A percentile compares a stretch with the other conserved stretches of the same genome.
These are phyloP conservation scores for Panurus biarmicus DNA, from an alignment of 2,113 vertebrate species.

Conservation along the genomic window DNA sequence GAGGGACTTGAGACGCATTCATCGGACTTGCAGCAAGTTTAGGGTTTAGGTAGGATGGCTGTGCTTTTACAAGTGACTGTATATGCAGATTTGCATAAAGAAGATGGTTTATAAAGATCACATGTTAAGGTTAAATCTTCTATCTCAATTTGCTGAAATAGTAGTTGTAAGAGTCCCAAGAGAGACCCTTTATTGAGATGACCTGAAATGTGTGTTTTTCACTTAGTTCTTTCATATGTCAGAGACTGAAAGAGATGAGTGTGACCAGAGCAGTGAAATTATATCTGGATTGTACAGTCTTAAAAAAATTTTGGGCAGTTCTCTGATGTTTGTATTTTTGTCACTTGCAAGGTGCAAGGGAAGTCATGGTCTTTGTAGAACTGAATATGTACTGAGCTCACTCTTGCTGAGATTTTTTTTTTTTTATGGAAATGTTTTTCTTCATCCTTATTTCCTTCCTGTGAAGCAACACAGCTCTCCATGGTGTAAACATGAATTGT, in stretches of 20 bases:
- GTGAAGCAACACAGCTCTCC: background rate
- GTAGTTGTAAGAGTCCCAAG: background rate
- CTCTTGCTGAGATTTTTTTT: background rate
- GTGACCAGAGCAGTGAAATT: background rate
- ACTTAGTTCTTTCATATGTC: background rate
- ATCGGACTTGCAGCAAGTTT: background rate
- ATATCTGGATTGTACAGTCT: background rate
- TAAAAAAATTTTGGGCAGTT: rapidly evolving
- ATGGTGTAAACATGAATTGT: background rate
- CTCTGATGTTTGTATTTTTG: background rate
- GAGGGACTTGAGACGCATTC: background rate
- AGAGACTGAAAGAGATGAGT: background rate
- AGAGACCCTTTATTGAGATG: rapidly evolving
- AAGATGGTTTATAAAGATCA: background rate
- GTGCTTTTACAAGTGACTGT: background rate
- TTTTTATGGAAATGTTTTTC: background rate
- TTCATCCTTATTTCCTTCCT: background rate
- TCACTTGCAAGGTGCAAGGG: background rate
- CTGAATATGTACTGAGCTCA: background rate
- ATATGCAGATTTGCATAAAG: background rate
- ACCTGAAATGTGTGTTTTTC: background rate
- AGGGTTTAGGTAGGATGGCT: background rate
- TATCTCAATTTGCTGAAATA: background rate
- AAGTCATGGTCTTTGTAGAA: background rate
- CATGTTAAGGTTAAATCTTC: background rate